Evolutionary conservation across 2,113 vertebrate species (phyloP), one percentile per base, ranked within the genome.

Genomic region (Eulacestoma nigropectus): DNA sequence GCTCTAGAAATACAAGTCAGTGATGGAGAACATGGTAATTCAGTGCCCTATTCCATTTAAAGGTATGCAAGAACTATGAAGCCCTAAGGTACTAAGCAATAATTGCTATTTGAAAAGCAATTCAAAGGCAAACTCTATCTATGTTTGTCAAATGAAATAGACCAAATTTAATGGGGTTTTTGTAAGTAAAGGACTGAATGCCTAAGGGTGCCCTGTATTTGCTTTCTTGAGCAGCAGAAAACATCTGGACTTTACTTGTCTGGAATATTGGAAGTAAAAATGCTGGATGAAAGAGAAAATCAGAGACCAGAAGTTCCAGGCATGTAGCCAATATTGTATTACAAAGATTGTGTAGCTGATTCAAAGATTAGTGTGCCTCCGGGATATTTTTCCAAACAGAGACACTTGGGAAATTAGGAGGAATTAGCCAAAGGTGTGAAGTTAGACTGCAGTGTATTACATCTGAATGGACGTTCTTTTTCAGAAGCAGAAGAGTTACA

Each of bases 391-490:
- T 92, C 76, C 70, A 77, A 74, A 77, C 21, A 53, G 49, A 90
- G n/a, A 78, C 93, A 81, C 91, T 56, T 13, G 91, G 89, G 91
- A 93, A 93, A 93, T 82, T 75, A 78, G 84, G 65, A 78, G 46
- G n/a, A 91, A 89, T 95, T 92, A 84, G 62, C 39, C 9, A 7
- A 89, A 95, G 74, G 80, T 95, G 77, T 92, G 84, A 94, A 75
- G 17, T 78, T 75, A 72, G 41, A 64, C 29, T 83, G 29, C 32
- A 64, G 37, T 73, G 23, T 29, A 30, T 64, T 75, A 22, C 16
- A 59, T 81, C 30, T 89, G 42, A 52, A 39, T 49, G 49, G 37
- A 64, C 33, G 23, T 73, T 87, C 32, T 50, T n/a, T 82, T 76
- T 89, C 49, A 83, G 74, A 76, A 69, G 19, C 67, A n/a, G n/a